phyloP scores from a whole-genome alignment of 2,797 vertebrate species.

The Holocentrus rufus region DNA sequence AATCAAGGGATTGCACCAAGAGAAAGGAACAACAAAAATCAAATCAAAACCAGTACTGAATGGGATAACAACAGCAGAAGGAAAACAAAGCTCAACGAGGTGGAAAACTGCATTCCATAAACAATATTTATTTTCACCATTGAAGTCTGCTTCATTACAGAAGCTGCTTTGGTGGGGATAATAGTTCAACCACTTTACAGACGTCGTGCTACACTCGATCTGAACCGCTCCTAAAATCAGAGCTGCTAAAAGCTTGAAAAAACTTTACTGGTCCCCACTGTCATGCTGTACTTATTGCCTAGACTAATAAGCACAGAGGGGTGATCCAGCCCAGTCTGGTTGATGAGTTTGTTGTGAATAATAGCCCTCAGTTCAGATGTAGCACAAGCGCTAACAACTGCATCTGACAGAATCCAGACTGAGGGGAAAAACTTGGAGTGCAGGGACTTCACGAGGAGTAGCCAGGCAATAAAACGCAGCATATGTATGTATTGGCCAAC shows the following conservation, averaged over 20 bases:
- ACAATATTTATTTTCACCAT: background rate
- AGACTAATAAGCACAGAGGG: constrained; percentile 47
- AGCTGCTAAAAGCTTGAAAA: constrained; percentile 18
- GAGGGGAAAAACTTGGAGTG: constrained; percentile 48
- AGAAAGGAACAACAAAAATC: too few species aligned
- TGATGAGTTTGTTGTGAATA: constrained; percentile 61
- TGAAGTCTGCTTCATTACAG: background rate
- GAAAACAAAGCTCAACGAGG: background rate
- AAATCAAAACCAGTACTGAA: background rate
- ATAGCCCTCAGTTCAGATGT: constrained; percentile 40
- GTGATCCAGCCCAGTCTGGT: constrained; percentile 44
- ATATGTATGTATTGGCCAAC: constrained; percentile 68
- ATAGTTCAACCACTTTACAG: background rate
- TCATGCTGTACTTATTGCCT: constrained; percentile 17
- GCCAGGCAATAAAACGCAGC: constrained; percentile 62
- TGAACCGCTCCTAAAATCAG: constrained; percentile 29
- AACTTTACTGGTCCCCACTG: constrained; percentile 18
- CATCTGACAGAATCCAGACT: constrained; percentile 64
- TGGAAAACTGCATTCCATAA: background rate
- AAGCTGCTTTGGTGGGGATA: background rate
- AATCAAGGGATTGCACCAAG: too few species aligned
- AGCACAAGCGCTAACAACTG: constrained; percentile 49
- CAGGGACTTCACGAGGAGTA: constrained; percentile 43
- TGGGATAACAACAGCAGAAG: background rate
- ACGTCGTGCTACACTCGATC: constrained; percentile 8